Conservation (phyloP, 2,888 invertebrate species). For the Megaustenia siamemsis region DNA sequence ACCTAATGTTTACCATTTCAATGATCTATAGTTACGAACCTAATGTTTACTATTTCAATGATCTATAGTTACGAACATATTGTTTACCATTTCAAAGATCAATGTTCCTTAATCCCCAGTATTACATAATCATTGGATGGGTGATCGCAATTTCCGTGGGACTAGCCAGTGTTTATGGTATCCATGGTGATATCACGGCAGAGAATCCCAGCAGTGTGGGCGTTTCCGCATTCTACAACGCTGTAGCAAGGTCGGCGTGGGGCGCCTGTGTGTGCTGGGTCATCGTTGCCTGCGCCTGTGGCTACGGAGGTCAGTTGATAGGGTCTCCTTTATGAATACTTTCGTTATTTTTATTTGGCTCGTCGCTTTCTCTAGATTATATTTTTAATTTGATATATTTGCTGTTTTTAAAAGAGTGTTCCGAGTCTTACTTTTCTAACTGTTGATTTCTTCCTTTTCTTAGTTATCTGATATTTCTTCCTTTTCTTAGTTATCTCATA, state of each 20-base stretch:
- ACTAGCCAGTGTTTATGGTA: slow-evolving; percentile 72
- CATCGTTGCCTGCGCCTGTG: slow-evolving; percentile 81
- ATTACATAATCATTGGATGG: slow-evolving; percentile 65
- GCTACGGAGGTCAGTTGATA: slow-evolving; percentile 79
- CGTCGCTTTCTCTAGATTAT: not conserved
- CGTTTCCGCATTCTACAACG: slow-evolving; percentile 77
- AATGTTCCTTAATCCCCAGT: slow-evolving; percentile 32
- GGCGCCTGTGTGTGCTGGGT: slow-evolving; percentile 81
- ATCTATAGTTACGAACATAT: too few relatives aligned
- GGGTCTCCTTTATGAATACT: not conserved
- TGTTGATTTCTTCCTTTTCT: too few relatives aligned
- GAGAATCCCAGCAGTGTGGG: slow-evolving; percentile 55
- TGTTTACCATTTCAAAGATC: too few relatives aligned
- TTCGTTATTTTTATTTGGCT: not conserved
- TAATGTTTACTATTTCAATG: too few relatives aligned
- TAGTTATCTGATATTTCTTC: too few relatives aligned
- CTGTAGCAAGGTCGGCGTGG: slow-evolving; percentile 81
- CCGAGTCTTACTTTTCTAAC: too few relatives aligned
- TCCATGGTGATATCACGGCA: slow-evolving; percentile 70
- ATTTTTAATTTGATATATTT: not conserved
- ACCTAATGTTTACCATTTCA: too few relatives aligned
- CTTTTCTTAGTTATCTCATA: too few relatives aligned
- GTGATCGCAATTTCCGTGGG: slow-evolving; percentile 61
- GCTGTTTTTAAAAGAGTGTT: too few relatives aligned
- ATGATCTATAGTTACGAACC: too few relatives aligned